Percentiles rank a stretch among this genome's conserved stretches.
Evolutionary conservation across 2,113 vertebrate species (phyloP).

Genomic region (Salminus brasiliensis): DNA sequence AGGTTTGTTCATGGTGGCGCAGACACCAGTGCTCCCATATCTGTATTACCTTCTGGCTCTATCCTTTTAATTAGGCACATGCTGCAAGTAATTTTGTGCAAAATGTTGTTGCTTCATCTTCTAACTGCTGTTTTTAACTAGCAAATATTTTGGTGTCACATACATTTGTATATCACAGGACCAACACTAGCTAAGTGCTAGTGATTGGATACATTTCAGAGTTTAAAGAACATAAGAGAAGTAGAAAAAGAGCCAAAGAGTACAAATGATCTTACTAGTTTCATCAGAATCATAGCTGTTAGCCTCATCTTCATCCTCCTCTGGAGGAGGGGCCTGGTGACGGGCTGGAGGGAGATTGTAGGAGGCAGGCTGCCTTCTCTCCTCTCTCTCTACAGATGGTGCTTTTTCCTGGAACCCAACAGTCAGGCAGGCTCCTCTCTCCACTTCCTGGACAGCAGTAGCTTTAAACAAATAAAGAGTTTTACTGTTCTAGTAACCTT

Average conservation of each 20-base stretch:
- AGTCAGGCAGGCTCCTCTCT: slow-evolving; percentile 62
- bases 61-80: too few relatives aligned
- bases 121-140: too few relatives aligned
- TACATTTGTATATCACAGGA: too few relatives aligned
- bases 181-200: too few relatives aligned
- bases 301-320: slow-evolving; percentile 87
- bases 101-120: too few relatives aligned
- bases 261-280: slow-evolving; percentile 82
- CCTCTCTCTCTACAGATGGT: slow-evolving; percentile 72
- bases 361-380: slow-evolving; percentile 73
- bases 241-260: neutral
- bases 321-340: slow-evolving; percentile 74
- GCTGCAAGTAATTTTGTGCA: too few relatives aligned
- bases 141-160: too few relatives aligned
- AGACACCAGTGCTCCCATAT: too few relatives aligned
- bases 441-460: slow-evolving; percentile 56
- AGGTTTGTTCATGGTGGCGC: too few relatives aligned
- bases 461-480: slow-evolving; percentile 33
- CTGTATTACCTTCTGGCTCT: too few relatives aligned
- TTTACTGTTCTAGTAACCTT: neutral
- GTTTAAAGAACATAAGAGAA: neutral
- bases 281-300: slow-evolving; percentile 97
- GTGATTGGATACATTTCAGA: too few relatives aligned
- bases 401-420: slow-evolving; percentile 74
- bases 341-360: slow-evolving; percentile 58